Conservation (phyloP, 2,888 invertebrate species). For the Ecdyonurus torrentis region DNA sequence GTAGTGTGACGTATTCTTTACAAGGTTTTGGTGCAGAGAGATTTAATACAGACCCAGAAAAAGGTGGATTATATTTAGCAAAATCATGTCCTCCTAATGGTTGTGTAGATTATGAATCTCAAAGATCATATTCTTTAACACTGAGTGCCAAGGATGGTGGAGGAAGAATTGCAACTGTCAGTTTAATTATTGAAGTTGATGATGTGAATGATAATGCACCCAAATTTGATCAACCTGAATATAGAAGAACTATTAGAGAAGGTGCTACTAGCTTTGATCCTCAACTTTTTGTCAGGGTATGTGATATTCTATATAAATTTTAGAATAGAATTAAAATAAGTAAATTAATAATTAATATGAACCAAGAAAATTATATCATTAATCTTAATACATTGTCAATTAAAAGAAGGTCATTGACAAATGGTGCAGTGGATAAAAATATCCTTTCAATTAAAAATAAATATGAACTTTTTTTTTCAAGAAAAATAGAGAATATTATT, state of each 20-base stretch:
- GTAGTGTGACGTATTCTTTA: constrained; percentile 51
- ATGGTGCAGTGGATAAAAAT: no score
- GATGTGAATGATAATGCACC: constrained; percentile 68
- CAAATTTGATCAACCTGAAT: constrained; percentile 48
- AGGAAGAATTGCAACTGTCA: constrained; percentile 49
- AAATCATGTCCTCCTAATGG: constrained; percentile 15
- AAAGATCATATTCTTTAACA: constrained; percentile 62
- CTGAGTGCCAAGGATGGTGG: constrained; percentile 70
- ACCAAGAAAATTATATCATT: no score
- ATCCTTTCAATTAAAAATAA: background rate
- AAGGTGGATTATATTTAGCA: constrained; percentile 49
- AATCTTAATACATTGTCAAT: background rate
- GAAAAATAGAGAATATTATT: no score
- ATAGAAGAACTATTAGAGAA: constrained; percentile 58
- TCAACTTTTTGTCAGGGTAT: constrained; percentile 52
- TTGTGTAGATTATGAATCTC: constrained; percentile 56
- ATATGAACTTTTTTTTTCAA: background rate
- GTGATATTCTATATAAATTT: no score
- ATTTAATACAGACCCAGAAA: constrained; percentile 47
- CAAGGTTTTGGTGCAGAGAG: constrained; percentile 65
- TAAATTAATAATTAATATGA: no score
- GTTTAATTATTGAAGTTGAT: constrained; percentile 48
- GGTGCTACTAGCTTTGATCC: constrained; percentile 61
- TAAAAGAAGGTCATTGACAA: background rate
- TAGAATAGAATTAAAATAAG: no score